Conservation (phyloP, 2,113 vertebrate species). For the Passer montanus region DNA sequence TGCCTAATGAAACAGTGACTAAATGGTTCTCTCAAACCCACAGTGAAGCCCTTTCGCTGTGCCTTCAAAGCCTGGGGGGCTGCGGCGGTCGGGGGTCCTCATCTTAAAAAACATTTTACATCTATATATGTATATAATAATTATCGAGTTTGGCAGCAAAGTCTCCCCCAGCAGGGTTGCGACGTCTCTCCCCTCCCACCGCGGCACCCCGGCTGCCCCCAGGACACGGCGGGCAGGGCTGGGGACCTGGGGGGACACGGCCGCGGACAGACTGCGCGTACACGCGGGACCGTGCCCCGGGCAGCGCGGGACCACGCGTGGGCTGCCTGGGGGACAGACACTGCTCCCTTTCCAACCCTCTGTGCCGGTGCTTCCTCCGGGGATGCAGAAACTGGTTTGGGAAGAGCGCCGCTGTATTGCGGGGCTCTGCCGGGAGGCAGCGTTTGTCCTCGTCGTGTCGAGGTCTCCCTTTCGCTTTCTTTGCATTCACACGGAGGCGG, state of each 20-base stretch:
- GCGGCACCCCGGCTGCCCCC: no score
- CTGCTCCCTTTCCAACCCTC: background rate
- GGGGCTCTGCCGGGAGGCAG: background rate
- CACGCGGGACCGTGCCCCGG: no score
- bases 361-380: background rate
- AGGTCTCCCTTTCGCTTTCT: background rate
- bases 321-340: background rate
- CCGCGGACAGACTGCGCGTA: rapidly evolving
- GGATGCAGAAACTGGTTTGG: rapidly evolving
- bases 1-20: conserved; percentile 97
- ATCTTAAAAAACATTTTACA: conserved; percentile 47
- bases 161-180: conserved; percentile 71
- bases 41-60: conserved; percentile 81
- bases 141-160: conserved; percentile 76
- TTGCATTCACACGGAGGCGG: background rate
- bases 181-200: background rate
- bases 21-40: conserved; percentile 83
- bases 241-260: no score
- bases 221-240: background rate
- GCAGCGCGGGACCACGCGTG: background rate
- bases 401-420: background rate
- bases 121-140: background rate
- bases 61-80: conserved; percentile 81
- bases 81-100: conserved; percentile 73
- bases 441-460: no score